Evolutionary conservation across 2,888 invertebrate species (phyloP), one percentile per base, ranked within the genome.

Genomic region (Dynastes hyllus): DNA sequence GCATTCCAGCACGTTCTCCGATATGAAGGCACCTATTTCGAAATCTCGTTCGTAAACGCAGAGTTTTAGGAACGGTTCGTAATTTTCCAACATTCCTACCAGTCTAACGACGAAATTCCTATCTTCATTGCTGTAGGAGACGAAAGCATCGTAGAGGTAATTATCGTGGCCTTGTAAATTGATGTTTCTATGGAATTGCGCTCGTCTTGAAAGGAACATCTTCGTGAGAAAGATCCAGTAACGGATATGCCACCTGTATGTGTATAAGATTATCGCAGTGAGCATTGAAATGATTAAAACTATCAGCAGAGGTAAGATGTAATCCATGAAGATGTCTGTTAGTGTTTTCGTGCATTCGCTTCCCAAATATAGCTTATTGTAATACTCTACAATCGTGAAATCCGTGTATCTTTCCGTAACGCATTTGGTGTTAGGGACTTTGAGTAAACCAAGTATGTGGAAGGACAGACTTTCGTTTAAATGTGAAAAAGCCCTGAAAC

Each of bases 11-110:
- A 95, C 92, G 69, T 92, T 92, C 84, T 94, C 94, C 0, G 93
- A 91, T 84, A 94, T 91, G 81, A 92, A 90, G 0, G 92, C 90
- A 2, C 93, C 93, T 78, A 92, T 91, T 84, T 92, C 91, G 81
- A 94, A 93, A 86, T 94, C 94, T 80, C 94, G 89, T 84, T 94
- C 94, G 84, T 93, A 93, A 40, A 95, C 91, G 86, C 94, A 94
- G 53, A 95, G 87, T 82, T 92, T 92, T 22, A 93, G 90, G 84
- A 89, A 90, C 0, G 93, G 93, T 22, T 91, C 90, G 61, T 90
- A 89, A 37, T 89, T 90, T 86, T 94, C 94, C 78, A 94, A 85
- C 85, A 92, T 91, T 3, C 90, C 87, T 55, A 93, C 91, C 85
- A 94, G 88, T 71, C 91, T 90, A 22, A 91, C 87, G 3, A 94